Evolutionary conservation across 1,140 invertebrate species (phyloP).

Genomic region (Hypsibius dujardini): DNA sequence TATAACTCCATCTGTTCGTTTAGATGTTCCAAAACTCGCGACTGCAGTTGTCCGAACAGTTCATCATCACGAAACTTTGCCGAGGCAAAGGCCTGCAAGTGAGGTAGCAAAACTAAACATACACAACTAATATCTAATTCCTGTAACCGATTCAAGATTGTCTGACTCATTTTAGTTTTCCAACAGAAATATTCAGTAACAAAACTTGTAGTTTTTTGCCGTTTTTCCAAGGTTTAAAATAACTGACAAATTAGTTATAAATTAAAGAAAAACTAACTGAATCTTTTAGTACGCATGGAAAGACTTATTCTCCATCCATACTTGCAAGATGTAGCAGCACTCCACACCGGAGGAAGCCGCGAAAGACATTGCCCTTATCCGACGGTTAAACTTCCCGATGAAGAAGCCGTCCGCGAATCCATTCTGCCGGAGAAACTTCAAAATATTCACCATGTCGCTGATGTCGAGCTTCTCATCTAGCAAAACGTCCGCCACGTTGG

Average conservation of each 20-base stretch:
- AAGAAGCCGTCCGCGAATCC: neutral
- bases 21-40: neutral
- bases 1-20: neutral
- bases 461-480: neutral
- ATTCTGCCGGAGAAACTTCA: conserved; percentile 6
- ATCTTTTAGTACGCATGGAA: too few relatives aligned
- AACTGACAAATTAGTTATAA: too few relatives aligned
- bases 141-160: too few relatives aligned
- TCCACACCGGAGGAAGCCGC: neutral
- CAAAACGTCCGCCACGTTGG: neutral
- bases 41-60: neutral
- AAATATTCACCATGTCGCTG: neutral
- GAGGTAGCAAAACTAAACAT: neutral
- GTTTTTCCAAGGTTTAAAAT: too few relatives aligned
- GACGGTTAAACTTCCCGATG: neutral
- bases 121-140: too few relatives aligned
- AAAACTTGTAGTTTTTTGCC: too few relatives aligned
- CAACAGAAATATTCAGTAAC: too few relatives aligned
- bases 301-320: too few relatives aligned
- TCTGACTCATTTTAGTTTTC: too few relatives aligned
- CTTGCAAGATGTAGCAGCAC: neutral
- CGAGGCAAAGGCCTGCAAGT: neutral
- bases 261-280: too few relatives aligned
- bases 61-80: conserved; percentile 5
- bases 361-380: neutral